Evolutionary conservation across 2,113 vertebrate genomes (phyloP).

Genomic region (Psettodes erumei): DNA sequence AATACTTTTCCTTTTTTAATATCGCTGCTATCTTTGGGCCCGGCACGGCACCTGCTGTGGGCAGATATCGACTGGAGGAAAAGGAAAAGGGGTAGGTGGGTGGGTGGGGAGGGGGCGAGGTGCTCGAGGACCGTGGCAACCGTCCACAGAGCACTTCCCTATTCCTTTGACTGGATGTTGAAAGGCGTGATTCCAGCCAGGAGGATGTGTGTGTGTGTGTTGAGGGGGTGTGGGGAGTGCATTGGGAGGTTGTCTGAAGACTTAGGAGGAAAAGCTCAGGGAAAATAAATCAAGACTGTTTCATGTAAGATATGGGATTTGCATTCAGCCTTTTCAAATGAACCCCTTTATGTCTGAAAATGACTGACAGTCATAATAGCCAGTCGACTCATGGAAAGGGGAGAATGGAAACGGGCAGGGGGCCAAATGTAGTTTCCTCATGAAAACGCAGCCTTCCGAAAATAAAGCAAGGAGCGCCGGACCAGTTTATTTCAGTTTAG

Average conservation of each 20-base stretch:
- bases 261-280: constrained; percentile 68
- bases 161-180: constrained; percentile 75
- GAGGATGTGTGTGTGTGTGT: neutral
- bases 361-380: constrained; percentile 88
- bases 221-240: constrained; percentile 15
- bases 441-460: constrained; percentile 77
- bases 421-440: constrained; percentile 76
- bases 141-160: constrained; percentile 68
- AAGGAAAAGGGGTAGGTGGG: constrained; percentile 22
- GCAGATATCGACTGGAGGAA: constrained; percentile 74
- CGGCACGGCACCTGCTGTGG: constrained; percentile 73
- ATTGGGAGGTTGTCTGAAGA: constrained; percentile 69
- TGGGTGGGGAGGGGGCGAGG: constrained; percentile 17
- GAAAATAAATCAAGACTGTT: constrained; percentile 84
- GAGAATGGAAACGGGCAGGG: constrained; percentile 83
- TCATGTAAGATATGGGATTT: constrained; percentile 85
- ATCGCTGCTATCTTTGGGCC: constrained; percentile 65
- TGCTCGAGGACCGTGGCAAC: constrained; percentile 59
- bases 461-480: constrained; percentile 82
- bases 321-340: constrained; percentile 85
- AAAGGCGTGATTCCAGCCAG: constrained; percentile 73
- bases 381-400: constrained; percentile 78
- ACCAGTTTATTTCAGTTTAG: constrained; percentile 87
- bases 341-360: constrained; percentile 80
- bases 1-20: constrained; percentile 59